Evolutionary conservation across 2,888 invertebrate species (phyloP).

Genomic region (Hirtodrosophila confusa): DNA sequence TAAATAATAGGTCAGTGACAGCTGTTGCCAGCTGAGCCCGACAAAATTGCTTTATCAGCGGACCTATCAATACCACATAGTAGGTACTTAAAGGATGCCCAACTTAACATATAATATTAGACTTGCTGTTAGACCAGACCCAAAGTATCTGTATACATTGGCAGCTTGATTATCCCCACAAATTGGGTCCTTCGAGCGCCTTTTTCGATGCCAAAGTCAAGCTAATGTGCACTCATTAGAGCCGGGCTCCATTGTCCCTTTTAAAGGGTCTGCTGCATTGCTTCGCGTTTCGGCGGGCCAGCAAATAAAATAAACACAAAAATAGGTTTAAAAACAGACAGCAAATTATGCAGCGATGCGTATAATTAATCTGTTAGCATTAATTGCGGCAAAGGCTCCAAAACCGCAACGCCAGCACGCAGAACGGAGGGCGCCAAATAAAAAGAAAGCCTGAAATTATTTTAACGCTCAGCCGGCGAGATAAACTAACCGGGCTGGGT

Average conservation of each 20-base stretch:
- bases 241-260: slow-evolving; percentile 34
- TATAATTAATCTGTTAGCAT: slow-evolving; percentile 79
- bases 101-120: slow-evolving; percentile 17
- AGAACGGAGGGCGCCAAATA: slow-evolving; percentile 20
- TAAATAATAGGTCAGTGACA: slow-evolving; percentile 62
- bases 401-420: slow-evolving; percentile 55
- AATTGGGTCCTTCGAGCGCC: slow-evolving; percentile 48
- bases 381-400: slow-evolving; percentile 74
- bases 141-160: slow-evolving; percentile 12
- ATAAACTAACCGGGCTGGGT: slow-evolving; percentile 56
- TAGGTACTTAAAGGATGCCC: slow-evolving; percentile 62
- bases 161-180: slow-evolving; percentile 64
- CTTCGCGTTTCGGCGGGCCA: slow-evolving; percentile 13
- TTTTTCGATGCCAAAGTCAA: slow-evolving; percentile 44
- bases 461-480: slow-evolving; percentile 63
- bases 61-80: slow-evolving; percentile 72
- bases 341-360: slow-evolving; percentile 72
- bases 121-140: slow-evolving; percentile 23
- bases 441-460: slow-evolving; percentile 61
- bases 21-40: slow-evolving; percentile 46
- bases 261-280: slow-evolving; percentile 15
- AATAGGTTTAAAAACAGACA: slow-evolving; percentile 59
- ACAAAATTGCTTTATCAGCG: slow-evolving; percentile 53
- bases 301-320: slow-evolving; percentile 41
- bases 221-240: slow-evolving; percentile 75